Evolutionary conservation across 2,113 vertebrate genomes (phyloP), one percentile per base, ranked within the genome.

Genomic region (Poeciliopsis turrubarensis): DNA sequence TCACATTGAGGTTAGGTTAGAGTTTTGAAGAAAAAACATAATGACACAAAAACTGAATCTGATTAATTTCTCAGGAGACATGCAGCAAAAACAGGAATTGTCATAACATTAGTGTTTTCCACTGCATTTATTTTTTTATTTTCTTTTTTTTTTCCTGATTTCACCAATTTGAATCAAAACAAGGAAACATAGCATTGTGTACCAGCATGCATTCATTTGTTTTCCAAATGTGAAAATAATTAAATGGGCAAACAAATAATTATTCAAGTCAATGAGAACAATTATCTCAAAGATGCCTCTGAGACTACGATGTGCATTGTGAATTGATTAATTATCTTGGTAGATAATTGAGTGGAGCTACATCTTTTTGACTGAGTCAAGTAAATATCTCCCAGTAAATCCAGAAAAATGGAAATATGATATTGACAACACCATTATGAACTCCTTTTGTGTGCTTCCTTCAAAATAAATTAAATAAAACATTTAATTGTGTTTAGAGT

Each of bases 231-330:
- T 73, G 86, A 93, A 90, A 93, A 94, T 94, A 93, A 94, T 95
- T 95, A 93, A 94, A 95, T 92, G 91, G 86, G 92, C 91, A 94
- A 95, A 95, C 94, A 95, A 95, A 95, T 95, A 94, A 95, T 95
- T 95, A 94, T 93, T 94, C 90, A 93, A 94, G 94, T 95, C 94
- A 95, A 93, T 94, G 93, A 93, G 93, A 94, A 95, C 94, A 94
- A 95, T 95, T 95, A 94, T 89, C 92, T 93, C 89, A 92, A 93
- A 94, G 91, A 94, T 44, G 89, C 94, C 94, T 95, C 90, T 89
- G 94, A 94, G 94, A 94, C 93, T 93, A 89, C 91, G 75, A 90
- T 88, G 82, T 91, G 94, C 93, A 93, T 91, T 89, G 86, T 93
- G 92, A 94, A 92, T 91, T 92, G 92, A 92, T 94, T 95, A 92